Conservation (phyloP, 1,140 invertebrate species). For the Acyrthosiphon pisum region DNA sequence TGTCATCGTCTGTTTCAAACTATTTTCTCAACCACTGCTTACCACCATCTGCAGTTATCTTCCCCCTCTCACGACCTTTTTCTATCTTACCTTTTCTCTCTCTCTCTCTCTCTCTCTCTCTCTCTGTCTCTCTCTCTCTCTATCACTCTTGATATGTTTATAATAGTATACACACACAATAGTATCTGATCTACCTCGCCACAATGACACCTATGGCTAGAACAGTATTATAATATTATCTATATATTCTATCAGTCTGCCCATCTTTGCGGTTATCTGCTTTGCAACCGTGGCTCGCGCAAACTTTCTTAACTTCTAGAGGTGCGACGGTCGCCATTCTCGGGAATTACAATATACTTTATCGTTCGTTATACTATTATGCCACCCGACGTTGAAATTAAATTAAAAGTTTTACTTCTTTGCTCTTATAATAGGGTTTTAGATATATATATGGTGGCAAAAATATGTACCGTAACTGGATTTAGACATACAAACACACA, state of each 20-base stretch:
- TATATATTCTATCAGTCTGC: not conserved
- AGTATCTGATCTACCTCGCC: not conserved
- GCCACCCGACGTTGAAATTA: not conserved
- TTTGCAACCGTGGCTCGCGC: not conserved
- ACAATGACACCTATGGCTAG: not conserved
- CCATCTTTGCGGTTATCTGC: not conserved
- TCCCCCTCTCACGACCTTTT: too few relatives aligned
- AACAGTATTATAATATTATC: not conserved
- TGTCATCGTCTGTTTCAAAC: not conserved
- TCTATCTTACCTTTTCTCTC: too few relatives aligned
- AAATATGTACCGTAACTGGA: not conserved
- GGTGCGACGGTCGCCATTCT: not conserved
- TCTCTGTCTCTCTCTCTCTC: too few relatives aligned
- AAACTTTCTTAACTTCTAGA: constrained; percentile 44
- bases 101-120: too few relatives aligned
- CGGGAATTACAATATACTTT: constrained; percentile 22
- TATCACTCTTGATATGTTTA: not conserved
- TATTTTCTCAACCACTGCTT: not conserved
- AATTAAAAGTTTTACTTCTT: constrained; percentile 25
- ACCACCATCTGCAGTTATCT: not conserved
- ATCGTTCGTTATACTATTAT: not conserved
- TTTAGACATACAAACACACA: not conserved
- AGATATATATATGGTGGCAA: not conserved
- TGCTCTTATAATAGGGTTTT: not conserved
- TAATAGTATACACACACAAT: not conserved